Percentiles rank a stretch among this genome's conserved stretches.
Evolutionary conservation across 2,113 vertebrate species (phyloP).

Genomic region (Rousettus leschenaultii): DNA sequence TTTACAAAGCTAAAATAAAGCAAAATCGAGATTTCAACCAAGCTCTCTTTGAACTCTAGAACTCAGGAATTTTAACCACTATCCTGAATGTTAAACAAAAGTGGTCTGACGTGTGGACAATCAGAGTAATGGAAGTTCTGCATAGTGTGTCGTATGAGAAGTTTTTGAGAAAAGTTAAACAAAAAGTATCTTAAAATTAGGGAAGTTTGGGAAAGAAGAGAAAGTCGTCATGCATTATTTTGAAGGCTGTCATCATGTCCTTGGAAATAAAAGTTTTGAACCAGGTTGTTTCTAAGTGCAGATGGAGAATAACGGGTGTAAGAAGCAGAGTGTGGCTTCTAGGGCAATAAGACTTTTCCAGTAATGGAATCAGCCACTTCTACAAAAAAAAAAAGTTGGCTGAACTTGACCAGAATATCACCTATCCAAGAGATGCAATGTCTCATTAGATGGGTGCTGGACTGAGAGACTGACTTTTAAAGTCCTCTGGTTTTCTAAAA

Average conservation of each 20-base stretch:
- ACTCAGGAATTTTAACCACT: not conserved
- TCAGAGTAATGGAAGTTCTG: not conserved
- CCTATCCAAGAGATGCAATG: not conserved
- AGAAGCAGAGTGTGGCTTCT: not conserved
- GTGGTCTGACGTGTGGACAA: not conserved
- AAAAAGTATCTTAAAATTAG: not conserved
- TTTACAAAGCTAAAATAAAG: not conserved
- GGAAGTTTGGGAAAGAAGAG: not conserved
- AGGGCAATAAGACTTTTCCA: not conserved
- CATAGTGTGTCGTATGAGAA: not conserved
- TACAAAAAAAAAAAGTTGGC: not conserved
- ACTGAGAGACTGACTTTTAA: not conserved
- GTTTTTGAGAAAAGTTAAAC: not conserved
- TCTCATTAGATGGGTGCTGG: not conserved
- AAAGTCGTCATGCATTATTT: not conserved
- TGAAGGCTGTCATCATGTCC: not conserved
- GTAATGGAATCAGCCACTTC: not conserved
- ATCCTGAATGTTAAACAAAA: not conserved
- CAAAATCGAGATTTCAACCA: not conserved
- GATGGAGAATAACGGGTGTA: not conserved
- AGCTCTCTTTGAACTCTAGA: not conserved
- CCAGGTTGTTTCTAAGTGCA: not conserved
- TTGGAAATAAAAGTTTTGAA: not conserved
- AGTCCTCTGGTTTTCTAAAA: not conserved
- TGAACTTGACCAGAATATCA: not conserved